Conservation (phyloP, 2,797 vertebrate species). For the Falco columbarius region DNA sequence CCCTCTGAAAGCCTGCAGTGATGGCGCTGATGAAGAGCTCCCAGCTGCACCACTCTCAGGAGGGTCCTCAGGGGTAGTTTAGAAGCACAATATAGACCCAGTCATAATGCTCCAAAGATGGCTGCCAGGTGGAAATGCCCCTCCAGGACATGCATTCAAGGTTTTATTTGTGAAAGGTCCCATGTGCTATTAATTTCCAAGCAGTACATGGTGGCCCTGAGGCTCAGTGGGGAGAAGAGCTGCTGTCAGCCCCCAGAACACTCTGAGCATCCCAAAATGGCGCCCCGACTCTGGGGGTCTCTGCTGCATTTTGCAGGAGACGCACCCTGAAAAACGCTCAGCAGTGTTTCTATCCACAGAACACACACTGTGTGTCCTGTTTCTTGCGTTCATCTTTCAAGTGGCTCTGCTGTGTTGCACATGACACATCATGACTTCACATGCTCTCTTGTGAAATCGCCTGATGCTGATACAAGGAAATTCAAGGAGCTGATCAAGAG, state of each 20-base stretch:
- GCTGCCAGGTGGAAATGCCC: neutral
- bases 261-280: neutral
- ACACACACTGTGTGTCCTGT: too few species aligned
- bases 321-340: neutral
- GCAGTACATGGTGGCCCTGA: neutral
- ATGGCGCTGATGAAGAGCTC: fast-evolving
- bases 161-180: neutral
- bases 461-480: neutral
- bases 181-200: neutral
- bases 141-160: neutral
- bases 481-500: neutral
- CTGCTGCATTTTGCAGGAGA: neutral
- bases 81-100: neutral
- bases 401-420: neutral
- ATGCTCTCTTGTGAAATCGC: neutral
- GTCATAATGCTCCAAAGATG: neutral
- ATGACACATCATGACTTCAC: neutral
- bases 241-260: neutral
- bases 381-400: neutral
- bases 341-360: fast-evolving
- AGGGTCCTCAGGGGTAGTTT: neutral
- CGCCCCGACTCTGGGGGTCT: neutral
- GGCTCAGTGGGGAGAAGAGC: neutral
- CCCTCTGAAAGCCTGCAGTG: neutral
- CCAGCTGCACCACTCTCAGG: neutral